Conservation (phyloP, 2,888 invertebrate species). For the Gerris lacustris region DNA sequence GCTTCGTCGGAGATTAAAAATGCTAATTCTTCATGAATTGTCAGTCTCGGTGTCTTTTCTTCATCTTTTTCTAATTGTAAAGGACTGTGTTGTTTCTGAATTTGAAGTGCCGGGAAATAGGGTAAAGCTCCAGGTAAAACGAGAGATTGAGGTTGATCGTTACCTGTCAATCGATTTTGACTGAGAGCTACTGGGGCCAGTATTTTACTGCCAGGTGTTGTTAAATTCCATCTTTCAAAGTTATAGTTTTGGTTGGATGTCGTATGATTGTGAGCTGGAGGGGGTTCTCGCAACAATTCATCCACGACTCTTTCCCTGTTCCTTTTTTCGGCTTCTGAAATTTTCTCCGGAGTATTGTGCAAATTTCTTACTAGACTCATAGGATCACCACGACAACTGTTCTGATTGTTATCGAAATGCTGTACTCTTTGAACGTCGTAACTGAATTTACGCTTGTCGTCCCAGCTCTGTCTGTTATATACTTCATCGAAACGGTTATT, state of each 20-base stretch:
- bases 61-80: constrained; percentile 1
- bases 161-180: constrained; percentile 34
- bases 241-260: constrained; percentile 50
- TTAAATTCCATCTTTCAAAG: constrained; percentile 69
- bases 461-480: constrained; percentile 23
- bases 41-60: constrained; percentile 47
- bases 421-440: constrained; percentile 6
- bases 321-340: constrained; percentile 36
- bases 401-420: constrained; percentile 31
- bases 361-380: constrained; percentile 61
- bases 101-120: constrained; percentile 54
- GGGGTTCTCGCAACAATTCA: constrained; percentile 51
- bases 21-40: constrained; percentile 77
- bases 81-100: neutral
- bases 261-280: constrained; percentile 50
- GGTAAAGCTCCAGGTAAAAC: constrained; percentile 58
- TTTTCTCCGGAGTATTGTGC: constrained; percentile 36
- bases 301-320: constrained; percentile 47
- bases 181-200: constrained; percentile 44
- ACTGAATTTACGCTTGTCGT: constrained; percentile 13
- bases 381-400: constrained; percentile 60
- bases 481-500: constrained; percentile 16
- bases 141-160: constrained; percentile 50
- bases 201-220: constrained; percentile 57
- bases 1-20: constrained; percentile 51